These are phyloP conservation scores for Morus bassanus DNA, from an alignment of 2,797 vertebrate species.

Conservation along the genomic window DNA sequence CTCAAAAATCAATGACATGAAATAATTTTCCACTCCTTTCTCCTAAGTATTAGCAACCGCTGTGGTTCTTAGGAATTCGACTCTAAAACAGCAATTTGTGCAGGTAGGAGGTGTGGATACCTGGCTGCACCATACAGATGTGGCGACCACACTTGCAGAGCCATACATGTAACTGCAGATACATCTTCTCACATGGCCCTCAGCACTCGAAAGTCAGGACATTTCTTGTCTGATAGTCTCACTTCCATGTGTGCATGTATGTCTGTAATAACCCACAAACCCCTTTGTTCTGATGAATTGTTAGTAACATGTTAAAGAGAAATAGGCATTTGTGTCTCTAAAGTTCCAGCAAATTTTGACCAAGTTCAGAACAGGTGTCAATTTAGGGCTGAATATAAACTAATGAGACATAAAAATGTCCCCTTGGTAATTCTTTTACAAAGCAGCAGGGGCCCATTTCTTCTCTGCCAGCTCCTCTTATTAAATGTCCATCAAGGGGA, in stretches of 20 bases:
- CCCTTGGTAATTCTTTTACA: slow-evolving; percentile 10
- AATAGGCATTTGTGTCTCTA: background rate
- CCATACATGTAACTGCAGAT: background rate
- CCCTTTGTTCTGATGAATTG: background rate
- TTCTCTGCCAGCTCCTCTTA: slow-evolving; percentile 28
- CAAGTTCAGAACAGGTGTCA: background rate
- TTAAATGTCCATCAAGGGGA: slow-evolving; percentile 33
- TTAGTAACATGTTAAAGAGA: background rate
- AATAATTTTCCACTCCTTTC: background rate
- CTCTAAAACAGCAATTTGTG: background rate
- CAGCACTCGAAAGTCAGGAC: background rate
- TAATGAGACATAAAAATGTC: slow-evolving; percentile 47
- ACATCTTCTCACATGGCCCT: background rate
- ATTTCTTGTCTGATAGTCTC: background rate
- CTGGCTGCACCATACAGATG: background rate
- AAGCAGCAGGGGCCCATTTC: slow-evolving; percentile 24
- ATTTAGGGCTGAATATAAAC: slow-evolving; percentile 30
- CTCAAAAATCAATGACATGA: background rate
- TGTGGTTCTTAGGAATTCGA: background rate
- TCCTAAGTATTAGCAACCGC: background rate
- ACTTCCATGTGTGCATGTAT: background rate
- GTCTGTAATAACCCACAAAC: background rate
- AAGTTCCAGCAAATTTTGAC: background rate
- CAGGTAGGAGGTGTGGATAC: background rate
- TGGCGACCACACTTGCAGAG: background rate